Conservation (phyloP, 2,888 invertebrate species). For the Euproctis similis region DNA sequence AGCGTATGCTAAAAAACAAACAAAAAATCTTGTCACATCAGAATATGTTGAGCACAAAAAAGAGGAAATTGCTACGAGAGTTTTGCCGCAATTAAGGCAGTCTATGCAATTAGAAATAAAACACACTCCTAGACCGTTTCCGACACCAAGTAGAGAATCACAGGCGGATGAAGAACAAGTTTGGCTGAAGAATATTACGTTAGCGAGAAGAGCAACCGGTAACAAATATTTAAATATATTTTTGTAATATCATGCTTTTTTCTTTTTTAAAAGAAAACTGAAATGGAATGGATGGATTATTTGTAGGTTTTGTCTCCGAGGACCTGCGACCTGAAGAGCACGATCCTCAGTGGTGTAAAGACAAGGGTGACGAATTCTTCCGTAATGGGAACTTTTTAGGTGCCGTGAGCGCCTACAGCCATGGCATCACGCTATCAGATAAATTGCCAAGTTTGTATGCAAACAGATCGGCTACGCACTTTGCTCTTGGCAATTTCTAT, state of each 20-base stretch:
- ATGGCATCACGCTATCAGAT: slow-evolving; percentile 83
- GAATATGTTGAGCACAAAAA: slow-evolving; percentile 55
- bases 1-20: slow-evolving; percentile 12
- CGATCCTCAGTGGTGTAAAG: slow-evolving; percentile 87
- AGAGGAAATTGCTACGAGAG: slow-evolving; percentile 45
- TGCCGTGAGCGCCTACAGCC: slow-evolving; percentile 87
- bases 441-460: slow-evolving; percentile 84
- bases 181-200: slow-evolving; percentile 87
- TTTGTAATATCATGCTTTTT: too few relatives aligned
- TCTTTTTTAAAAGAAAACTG: too few relatives aligned
- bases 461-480: slow-evolving; percentile 87
- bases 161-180: slow-evolving; percentile 81
- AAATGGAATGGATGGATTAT: too few relatives aligned
- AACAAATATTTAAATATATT: too few relatives aligned
- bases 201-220: slow-evolving; percentile 79
- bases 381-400: slow-evolving; percentile 83
- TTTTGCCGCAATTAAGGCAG: slow-evolving; percentile 75
- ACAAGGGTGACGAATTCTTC: slow-evolving; percentile 88
- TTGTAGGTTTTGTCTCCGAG: slow-evolving; percentile 80
- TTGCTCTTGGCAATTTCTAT: slow-evolving; percentile 83
- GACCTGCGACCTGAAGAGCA: slow-evolving; percentile 86
- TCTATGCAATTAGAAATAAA: slow-evolving; percentile 77
- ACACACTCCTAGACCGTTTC: slow-evolving; percentile 85
- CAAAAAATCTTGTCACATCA: slow-evolving; percentile 41
- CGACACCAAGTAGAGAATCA: slow-evolving; percentile 88